These are phyloP conservation scores for Gopherus flavomarginatus DNA, from an alignment of 2,113 vertebrate genomes.

Conservation along the genomic window DNA sequence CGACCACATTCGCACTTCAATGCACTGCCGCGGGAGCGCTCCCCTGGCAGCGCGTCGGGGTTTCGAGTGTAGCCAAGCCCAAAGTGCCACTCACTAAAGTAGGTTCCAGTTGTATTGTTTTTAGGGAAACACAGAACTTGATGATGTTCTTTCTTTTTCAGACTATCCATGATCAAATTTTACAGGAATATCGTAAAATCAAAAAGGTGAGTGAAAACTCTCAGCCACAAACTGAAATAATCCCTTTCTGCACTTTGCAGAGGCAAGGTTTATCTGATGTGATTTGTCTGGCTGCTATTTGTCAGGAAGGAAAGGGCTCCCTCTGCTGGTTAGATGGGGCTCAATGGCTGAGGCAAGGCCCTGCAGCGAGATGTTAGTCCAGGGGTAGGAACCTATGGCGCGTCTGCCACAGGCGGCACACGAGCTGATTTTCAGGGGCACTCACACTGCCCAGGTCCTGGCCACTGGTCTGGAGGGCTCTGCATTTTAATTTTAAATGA, in stretches of 20 bases:
- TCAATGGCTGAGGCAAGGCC: neutral
- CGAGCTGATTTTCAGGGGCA: too few relatives aligned
- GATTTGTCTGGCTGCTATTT: neutral
- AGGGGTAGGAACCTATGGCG: too few relatives aligned
- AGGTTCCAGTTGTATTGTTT: neutral
- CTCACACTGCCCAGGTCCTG: too few relatives aligned
- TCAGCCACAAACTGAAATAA: neutral
- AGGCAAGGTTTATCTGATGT: neutral
- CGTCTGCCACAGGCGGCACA: too few relatives aligned
- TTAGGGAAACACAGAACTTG: neutral
- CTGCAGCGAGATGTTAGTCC: neutral
- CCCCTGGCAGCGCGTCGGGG: too few relatives aligned
- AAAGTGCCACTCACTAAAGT: neutral
- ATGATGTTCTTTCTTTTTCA: constrained; percentile 49
- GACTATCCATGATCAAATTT: constrained; percentile 97
- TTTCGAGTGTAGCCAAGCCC: too few relatives aligned
- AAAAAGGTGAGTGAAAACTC: constrained; percentile 86
- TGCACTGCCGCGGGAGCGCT: too few relatives aligned
- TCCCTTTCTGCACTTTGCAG: neutral
- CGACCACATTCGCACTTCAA: too few relatives aligned
- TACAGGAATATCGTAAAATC: constrained; percentile 97
- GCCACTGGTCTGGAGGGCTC: too few relatives aligned
- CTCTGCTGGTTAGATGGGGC: neutral
- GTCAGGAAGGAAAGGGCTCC: neutral
- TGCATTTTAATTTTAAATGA: too few relatives aligned